Evolutionary conservation across 1,140 invertebrate genomes (phyloP), one percentile per base, ranked within the genome.

Genomic region (Drosophila pallidifrons): DNA sequence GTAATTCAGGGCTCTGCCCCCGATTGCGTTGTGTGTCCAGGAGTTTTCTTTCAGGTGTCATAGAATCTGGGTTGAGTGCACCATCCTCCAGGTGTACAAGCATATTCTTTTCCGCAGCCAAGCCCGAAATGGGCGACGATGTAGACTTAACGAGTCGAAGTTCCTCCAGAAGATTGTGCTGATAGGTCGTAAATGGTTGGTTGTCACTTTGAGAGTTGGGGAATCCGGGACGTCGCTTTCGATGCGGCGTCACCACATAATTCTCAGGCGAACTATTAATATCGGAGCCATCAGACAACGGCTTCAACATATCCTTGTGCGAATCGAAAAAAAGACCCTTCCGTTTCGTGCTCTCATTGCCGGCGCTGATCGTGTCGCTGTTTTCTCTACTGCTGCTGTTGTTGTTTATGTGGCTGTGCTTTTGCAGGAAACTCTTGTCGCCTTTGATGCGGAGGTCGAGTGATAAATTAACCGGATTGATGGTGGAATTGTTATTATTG

Each of bases 151-250:
- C 82, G 41, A 91, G 65, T 3, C 92, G 88, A 13, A 94, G 92
- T 77, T 96, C 95, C 83, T 96, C 95, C 55, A 96, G 92, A 77
- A 96, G 95, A 73, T 94, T 95, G 15, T 95, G 95, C 41, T 94
- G 94, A 88, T 96, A 97, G 25, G 96, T 96, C 46, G 97, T 96
- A 83, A 97, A 97, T 10, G 96, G 96, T 54, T 96, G 96, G 93
- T 97, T 97, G 86, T 97, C 96, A 51, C 96, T 95, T 6, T 96
- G 96, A 5, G 96, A 95, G 82, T 97, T 97, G 79, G 97, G 96
- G 89, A 97, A 97, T 25, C 96, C 96, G 1, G 96, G 96, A 83
- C 96, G 93, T 92, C 96, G 93, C 93, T 97, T 97, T 74, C 96
- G 92, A 93, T 97, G 96, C 0, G 96, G 96, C 41, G 96, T 97